Percentiles rank a stretch among this genome's conserved stretches.
Conservation (phyloP, 2,888 invertebrate species). For the Lochmaea capreae region DNA sequence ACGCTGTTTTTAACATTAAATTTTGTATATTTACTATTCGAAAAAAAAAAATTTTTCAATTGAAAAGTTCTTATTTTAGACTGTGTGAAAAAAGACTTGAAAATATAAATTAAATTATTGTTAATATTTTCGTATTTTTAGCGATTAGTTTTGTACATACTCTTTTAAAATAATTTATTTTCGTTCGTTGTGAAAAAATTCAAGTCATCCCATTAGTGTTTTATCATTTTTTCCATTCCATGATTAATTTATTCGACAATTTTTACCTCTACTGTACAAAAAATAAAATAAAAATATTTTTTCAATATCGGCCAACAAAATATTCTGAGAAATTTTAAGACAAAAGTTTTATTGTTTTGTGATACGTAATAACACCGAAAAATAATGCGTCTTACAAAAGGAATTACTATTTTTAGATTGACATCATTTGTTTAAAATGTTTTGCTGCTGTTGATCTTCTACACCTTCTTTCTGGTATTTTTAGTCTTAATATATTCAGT, state of each 20-base stretch:
- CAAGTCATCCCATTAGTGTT: slow-evolving; percentile 19
- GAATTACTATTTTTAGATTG: too few relatives aligned
- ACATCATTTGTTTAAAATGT: too few relatives aligned
- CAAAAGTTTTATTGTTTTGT: background rate
- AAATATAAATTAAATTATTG: slow-evolving; percentile 18
- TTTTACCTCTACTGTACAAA: slow-evolving; percentile 13
- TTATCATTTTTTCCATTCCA: slow-evolving; percentile 35
- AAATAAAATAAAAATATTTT: background rate
- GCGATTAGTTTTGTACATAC: slow-evolving; percentile 18
- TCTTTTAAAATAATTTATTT: slow-evolving; percentile 24
- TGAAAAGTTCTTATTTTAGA: slow-evolving; percentile 20
- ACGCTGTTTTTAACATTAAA: too few relatives aligned
- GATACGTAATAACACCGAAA: background rate
- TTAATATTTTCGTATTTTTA: slow-evolving; percentile 25
- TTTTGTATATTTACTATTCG: background rate
- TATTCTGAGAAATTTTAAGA: background rate
- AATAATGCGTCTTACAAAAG: too few relatives aligned
- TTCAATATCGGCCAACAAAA: background rate
- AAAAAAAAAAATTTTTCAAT: background rate
- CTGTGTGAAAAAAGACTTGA: slow-evolving; percentile 23
- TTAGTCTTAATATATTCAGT: too few relatives aligned
- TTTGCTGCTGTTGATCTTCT: too few relatives aligned
- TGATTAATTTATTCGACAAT: slow-evolving; percentile 30
- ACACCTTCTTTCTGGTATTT: too few relatives aligned
- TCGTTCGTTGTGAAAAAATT: slow-evolving; percentile 20